phyloP scores from a whole-genome alignment of 2,113 vertebrate genomes.

The Petaurus breviceps region DNA sequence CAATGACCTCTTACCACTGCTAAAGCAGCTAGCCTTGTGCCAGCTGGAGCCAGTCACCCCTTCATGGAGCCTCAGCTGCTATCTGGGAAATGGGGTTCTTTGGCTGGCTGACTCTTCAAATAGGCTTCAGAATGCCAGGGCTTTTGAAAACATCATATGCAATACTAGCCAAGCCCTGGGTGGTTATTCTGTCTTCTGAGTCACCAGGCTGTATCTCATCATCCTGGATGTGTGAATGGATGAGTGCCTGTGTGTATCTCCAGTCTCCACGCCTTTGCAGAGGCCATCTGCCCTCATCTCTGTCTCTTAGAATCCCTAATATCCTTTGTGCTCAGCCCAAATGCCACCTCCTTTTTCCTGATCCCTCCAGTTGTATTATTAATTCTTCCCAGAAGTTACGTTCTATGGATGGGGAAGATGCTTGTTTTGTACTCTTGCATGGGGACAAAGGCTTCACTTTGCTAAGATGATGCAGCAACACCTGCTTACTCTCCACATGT shows the following conservation, averaged over 20 bases:
- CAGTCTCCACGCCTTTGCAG: background rate
- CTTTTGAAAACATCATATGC: background rate
- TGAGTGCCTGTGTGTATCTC: background rate
- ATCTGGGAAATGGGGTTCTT: background rate
- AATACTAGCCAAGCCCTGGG: background rate
- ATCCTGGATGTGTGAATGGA: background rate
- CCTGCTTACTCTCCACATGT: background rate
- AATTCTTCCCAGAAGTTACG: background rate
- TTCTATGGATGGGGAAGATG: background rate
- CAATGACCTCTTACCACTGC: background rate
- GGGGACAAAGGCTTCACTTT: no score
- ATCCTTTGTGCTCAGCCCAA: background rate
- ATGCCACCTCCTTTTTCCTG: background rate
- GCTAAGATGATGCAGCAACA: background rate
- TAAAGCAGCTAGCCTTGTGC: background rate
- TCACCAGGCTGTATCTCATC: background rate
- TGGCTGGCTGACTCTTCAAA: background rate
- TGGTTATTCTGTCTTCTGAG: background rate
- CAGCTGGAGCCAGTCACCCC: background rate
- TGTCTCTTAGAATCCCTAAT: background rate
- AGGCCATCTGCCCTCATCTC: background rate
- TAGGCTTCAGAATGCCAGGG: background rate
- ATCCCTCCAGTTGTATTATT: no score
- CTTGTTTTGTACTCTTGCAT: background rate
- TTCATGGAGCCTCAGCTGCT: background rate